Conservation (phyloP, 2,888 invertebrate genomes). For the Agriopis aurantiaria region DNA sequence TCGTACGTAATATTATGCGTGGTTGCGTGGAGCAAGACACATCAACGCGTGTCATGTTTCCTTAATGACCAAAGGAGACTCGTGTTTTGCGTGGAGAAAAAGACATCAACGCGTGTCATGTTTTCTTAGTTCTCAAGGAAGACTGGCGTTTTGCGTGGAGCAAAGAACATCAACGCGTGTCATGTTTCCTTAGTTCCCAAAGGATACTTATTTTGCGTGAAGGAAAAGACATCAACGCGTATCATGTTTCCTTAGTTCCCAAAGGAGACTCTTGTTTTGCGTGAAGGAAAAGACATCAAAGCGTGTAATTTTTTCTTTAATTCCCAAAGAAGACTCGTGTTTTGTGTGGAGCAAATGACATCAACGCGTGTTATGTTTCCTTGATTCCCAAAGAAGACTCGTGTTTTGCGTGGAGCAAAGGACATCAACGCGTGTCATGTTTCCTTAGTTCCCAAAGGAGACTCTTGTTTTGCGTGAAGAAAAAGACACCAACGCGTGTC, state of each 20-base stretch:
- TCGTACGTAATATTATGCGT: too few relatives aligned
- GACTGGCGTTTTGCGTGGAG: conserved; percentile 33
- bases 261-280: not conserved
- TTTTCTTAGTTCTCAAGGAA: not conserved
- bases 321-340: too few relatives aligned
- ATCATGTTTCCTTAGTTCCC: conserved; percentile 11
- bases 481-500: conserved; percentile 68
- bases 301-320: conserved; percentile 35
- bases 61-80: not conserved
- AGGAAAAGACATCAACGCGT: conserved; percentile 70
- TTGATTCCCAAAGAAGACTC: not conserved
- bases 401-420: conserved; percentile 52
- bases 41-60: conserved; percentile 57
- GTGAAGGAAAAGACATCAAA: conserved; percentile 69
- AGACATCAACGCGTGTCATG: conserved; percentile 64
- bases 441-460: not conserved
- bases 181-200: conserved; percentile 7
- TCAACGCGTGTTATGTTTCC: conserved; percentile 56
- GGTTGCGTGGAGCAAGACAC: conserved; percentile 62
- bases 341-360: conserved; percentile 60
- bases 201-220: not conserved
- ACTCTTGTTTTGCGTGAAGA: conserved; percentile 33
- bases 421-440: conserved; percentile 62
- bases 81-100: conserved; percentile 49
- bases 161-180: conserved; percentile 68